phyloP scores from a whole-genome alignment of 2,113 vertebrate genomes.

The Psettodes erumei region DNA sequence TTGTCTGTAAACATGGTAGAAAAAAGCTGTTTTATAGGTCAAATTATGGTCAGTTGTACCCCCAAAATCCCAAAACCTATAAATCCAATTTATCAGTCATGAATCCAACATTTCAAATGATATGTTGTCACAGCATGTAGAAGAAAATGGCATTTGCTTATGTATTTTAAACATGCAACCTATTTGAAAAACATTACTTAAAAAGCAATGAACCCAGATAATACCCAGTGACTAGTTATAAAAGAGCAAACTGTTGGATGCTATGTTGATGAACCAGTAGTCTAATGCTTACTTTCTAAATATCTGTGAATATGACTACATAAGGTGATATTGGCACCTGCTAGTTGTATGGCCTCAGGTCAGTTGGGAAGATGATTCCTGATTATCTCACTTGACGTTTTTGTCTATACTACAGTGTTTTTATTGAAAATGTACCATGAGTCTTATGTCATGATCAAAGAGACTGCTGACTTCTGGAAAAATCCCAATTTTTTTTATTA shows the following conservation, averaged over 20 bases:
- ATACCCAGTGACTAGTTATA: neutral
- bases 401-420: neutral
- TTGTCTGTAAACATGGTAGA: neutral
- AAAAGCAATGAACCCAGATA: neutral
- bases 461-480: neutral
- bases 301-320: slow-evolving; percentile 18
- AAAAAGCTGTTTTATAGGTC: no score
- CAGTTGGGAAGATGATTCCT: neutral
- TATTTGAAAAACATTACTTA: neutral
- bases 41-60: no score
- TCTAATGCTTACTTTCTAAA: neutral
- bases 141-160: neutral
- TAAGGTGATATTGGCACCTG: neutral
- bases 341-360: neutral
- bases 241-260: neutral
- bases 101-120: no score
- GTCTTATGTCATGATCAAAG: neutral
- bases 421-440: neutral
- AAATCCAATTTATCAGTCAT: no score
- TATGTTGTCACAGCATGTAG: neutral
- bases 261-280: neutral
- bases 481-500: neutral
- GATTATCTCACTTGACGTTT: neutral
- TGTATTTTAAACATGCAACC: neutral
- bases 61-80: no score